Base-by-base conservation (phyloP, 2,113 vertebrate genomes). In the Spizaetus ornatus region DNA sequence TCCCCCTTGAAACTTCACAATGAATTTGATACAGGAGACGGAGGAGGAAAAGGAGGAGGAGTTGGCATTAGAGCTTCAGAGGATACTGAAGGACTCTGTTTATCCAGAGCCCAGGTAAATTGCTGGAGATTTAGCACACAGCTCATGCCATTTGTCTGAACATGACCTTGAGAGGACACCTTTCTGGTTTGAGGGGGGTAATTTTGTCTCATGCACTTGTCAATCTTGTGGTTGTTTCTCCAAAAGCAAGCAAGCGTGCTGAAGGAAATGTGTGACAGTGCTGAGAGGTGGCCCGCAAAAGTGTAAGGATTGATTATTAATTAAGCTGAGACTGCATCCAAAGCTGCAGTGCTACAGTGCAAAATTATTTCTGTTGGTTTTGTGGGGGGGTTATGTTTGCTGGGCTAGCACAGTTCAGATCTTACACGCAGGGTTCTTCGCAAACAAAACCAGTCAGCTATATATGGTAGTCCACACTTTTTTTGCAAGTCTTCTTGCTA, bases 81-180 rank as follows among this genome's bases (percentile, higher is more conserved):
- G 86, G 91, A 66, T 87, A 27, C 87, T 55, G 90, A 81, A 78
- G 67, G 83, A 48, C 63, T 88, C 59, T 94, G 79, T 93, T 95
- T 96, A 97, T 77, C 84, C 86, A 7, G 38, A 93, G 78, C 70
- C 48, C 92, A 90, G 93, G 96, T 97, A 97, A 97, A 96, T 97
- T 97, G 87, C 88, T 94, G 85, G 67, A 91, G 92, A 95, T 96
- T 95, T 95, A 95, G 86, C 84, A 93, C 72, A 27, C 91, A 50
- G 89, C 91, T 92, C 90, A 71, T 94, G 78, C 72, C 80, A 76
- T 82, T 93, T 95, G 76, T 93, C 86, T 96, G 86, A 85, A 72
- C 88, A 4, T 47, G 93, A 96, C 96, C 95, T 97, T 97, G 96
- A 97, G 79, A 94, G 95, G 77, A 95, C 82, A 86, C 80, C 89